A percentile compares a stretch with the other conserved stretches of the same genome.
Evolutionary conservation across 2,888 invertebrate species (phyloP).

Genomic region (Drosophila anceps): DNA sequence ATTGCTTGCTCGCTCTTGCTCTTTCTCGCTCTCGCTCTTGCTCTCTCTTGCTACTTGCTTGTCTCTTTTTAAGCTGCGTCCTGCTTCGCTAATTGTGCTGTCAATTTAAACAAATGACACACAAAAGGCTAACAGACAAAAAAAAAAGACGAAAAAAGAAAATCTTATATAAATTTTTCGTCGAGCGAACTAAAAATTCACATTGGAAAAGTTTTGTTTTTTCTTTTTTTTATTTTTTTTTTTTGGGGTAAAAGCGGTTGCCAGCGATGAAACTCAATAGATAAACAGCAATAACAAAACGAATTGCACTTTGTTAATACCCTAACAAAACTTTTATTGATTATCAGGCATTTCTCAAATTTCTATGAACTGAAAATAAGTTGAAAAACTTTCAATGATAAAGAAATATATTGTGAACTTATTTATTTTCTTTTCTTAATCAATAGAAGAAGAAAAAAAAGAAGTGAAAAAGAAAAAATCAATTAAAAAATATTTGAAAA

Average conservation of each 20-base stretch:
- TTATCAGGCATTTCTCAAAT: neutral
- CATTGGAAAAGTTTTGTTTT: neutral
- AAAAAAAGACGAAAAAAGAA: slow-evolving; percentile 12
- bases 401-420: neutral
- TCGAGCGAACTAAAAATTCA: slow-evolving; percentile 7
- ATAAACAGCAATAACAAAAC: slow-evolving; percentile 33
- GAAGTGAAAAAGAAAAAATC: too few relatives aligned
- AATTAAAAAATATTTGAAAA: too few relatives aligned
- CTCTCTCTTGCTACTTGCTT: slow-evolving; percentile 5
- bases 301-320: slow-evolving; percentile 4
- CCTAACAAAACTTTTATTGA: neutral
- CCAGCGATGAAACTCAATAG: slow-evolving; percentile 37
- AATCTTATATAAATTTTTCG: slow-evolving; percentile 22
- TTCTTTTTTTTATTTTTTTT: slow-evolving; percentile 6
- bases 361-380: neutral
- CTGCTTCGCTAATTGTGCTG: slow-evolving; percentile 66
- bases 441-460: too few relatives aligned
- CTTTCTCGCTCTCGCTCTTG: slow-evolving; percentile 6
- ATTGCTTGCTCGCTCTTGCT: slow-evolving; percentile 2
- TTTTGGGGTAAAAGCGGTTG: slow-evolving; percentile 19
- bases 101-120: slow-evolving; percentile 47
- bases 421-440: too few relatives aligned
- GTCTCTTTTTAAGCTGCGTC: slow-evolving; percentile 23
- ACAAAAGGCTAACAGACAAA: neutral
- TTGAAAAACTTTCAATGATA: too few relatives aligned